phyloP scores from a whole-genome alignment of 1,140 invertebrate genomes.

The Cyphomyrmex costatus region DNA sequence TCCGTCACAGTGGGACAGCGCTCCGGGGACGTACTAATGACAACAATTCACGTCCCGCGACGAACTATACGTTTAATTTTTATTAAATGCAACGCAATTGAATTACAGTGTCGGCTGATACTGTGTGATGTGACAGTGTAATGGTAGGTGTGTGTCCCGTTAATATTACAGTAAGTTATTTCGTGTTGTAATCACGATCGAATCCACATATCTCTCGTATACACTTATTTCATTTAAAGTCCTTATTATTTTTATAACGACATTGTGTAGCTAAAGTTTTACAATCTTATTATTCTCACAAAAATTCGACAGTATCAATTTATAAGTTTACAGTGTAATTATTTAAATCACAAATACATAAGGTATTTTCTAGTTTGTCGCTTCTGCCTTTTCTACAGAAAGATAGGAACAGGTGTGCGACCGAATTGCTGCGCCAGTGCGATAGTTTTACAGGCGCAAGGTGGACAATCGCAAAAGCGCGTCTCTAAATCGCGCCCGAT shows the following conservation, averaged over 20 bases:
- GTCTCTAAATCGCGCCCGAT: conserved; percentile 79
- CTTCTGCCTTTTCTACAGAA: no score
- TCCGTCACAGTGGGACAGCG: conserved; percentile 59
- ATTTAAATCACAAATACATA: not conserved
- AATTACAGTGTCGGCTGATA: conserved; percentile 47
- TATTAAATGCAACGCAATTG: conserved; percentile 60
- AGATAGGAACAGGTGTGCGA: conserved; percentile 50
- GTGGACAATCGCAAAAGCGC: conserved; percentile 75
- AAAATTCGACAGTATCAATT: no score
- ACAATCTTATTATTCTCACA: not conserved
- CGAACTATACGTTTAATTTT: conserved; percentile 60
- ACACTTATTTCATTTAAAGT: not conserved
- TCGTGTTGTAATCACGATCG: conserved; percentile 15
- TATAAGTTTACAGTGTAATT: not conserved
- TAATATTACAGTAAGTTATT: conserved; percentile 48
- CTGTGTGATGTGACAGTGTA: conserved; percentile 18
- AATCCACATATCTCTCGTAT: not conserved
- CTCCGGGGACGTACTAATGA: conserved; percentile 68
- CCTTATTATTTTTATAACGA: not conserved
- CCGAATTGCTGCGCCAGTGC: not conserved
- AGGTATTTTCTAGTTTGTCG: not conserved
- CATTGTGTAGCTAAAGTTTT: not conserved
- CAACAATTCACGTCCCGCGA: conserved; percentile 65
- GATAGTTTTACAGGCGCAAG: conserved; percentile 64
- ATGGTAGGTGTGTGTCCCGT: conserved; percentile 9